Base-by-base conservation (phyloP, 2,797 vertebrate genomes). In the Erpetoichthys calabaricus region DNA sequence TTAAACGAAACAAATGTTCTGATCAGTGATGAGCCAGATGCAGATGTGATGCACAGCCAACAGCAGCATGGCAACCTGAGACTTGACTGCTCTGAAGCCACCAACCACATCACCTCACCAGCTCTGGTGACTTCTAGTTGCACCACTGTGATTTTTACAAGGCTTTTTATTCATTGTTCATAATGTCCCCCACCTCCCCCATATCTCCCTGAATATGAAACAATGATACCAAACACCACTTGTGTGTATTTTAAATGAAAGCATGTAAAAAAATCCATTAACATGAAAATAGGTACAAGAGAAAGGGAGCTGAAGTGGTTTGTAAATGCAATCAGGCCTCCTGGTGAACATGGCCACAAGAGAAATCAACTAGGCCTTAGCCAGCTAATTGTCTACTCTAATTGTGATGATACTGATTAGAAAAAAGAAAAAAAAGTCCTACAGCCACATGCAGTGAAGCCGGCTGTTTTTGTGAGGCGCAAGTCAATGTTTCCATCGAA, bases 371-470 rank as follows among this genome's bases (percentile, higher is more conserved):
- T 70, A 79, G 69, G 73, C 62, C 65, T 74, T 75, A 75, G 72
- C 72, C 69, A 73, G 64, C 74, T 79, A 80, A 81, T 73, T 74
- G 72, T 67, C 68, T 79, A 69, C 64, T 68, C 64, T 78, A 74
- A 79, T 75, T 76, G 67, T 79, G 69, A 71, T 42, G n/a, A 57
- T 59, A 76, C 65, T 80, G 74, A 81, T 81, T 76, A 81, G 69
- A 75, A 74, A 64, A 79, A 75, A 73, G 78, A 75, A 74, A 76
- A 81, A 73, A 69, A 80, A 68, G 70, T 77, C 65, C 73, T 58
- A 74, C 68, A 75, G 68, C 70, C 67, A 65, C 58, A 73, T 68
- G 72, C 73, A 76, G 74, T 76, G 73, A 70, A 52, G 62, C 59
- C 65, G 68, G 54, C 2, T 1, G 44, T 45, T 54, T 60, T 9